A percentile compares a stretch with the other conserved stretches of the same genome.
Conservation (phyloP, 23 tunicate species). For the Styela clava region DNA sequence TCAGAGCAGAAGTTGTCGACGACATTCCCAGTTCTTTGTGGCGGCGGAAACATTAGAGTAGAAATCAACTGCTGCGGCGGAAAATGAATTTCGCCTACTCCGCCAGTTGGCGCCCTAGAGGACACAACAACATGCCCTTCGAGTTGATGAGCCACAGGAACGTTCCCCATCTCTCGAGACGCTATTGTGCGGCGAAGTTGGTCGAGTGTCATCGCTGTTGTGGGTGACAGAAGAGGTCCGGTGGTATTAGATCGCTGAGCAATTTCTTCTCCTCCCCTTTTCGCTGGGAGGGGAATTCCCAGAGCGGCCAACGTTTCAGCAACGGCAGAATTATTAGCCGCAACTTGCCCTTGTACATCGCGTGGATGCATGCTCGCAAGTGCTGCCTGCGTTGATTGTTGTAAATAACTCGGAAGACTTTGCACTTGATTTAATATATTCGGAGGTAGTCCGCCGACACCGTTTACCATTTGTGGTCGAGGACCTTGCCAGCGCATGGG, state of each 20-base stretch:
- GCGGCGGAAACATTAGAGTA: background rate
- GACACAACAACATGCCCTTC: background rate
- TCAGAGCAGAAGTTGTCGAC: too few species aligned
- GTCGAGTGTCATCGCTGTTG: slow-evolving; percentile 32
- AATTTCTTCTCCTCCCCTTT: background rate
- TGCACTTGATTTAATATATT: background rate
- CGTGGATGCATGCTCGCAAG: background rate
- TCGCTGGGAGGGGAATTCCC: slow-evolving; percentile 14
- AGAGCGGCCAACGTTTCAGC: slow-evolving; percentile 9
- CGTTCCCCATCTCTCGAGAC: slow-evolving; percentile 28
- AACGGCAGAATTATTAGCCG: slow-evolving; percentile 1
- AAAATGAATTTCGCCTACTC: background rate
- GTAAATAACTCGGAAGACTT: background rate
- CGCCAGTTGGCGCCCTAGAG: slow-evolving; percentile 1
- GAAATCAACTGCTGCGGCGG: background rate
- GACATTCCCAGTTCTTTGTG: slow-evolving; percentile 37
- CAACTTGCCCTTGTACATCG: background rate
- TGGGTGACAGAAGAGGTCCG: background rate
- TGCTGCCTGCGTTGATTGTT: background rate
- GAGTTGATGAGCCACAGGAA: background rate
- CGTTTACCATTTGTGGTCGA: background rate
- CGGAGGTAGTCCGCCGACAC: background rate
- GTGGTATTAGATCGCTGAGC: background rate
- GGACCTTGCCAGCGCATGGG: background rate
- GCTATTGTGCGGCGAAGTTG: slow-evolving; percentile 66